Base-by-base conservation (phyloP, 2,113 vertebrate genomes). In the Pica pica region DNA sequence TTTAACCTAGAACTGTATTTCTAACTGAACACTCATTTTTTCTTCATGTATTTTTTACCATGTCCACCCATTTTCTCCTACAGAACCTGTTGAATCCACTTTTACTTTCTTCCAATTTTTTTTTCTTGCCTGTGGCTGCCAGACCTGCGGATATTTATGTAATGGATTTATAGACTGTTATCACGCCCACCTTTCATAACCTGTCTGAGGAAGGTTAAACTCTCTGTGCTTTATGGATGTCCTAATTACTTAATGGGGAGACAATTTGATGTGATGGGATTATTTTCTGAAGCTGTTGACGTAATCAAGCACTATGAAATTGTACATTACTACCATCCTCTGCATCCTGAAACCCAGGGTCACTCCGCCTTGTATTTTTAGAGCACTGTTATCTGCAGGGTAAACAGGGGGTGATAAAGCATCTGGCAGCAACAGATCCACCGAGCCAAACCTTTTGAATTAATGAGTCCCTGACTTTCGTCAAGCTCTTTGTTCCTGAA, bases 101-200 rank as follows among this genome's bases (percentile, higher is more conserved):
- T 68, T 23, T 61, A 30, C 16, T 82, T 82, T 61, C 23, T 70
- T 78, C 35, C 28, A 10, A 3, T 49, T 46, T 27, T 26, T 69
- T 69, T n/a, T 65, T 57, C 23, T 67, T 68, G 28, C 23, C 37
- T 1, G 0, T 26, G 27, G 28, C 10, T 87, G 65, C 10, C 28
- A 52, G 50, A 42, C 13, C 22, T n/a, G 26, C 0, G 0, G 11
- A 41, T 21, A 42, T 20, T 61, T 61, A 27, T 10, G 15, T 39
- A 17, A 81, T 35, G 37, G 21, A 55, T 65, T 61, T 83, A 26
- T 67, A 68, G 30, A 55, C 49, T 35, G 35, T 33, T 41, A 55
- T 24, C 52, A n/a, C 2, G 0, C 46, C 47, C 59, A 22, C 20
- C 39, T 77, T 68, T 50, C 53, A 67, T 42, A 46, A 71, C 28